phyloP scores from a whole-genome alignment of 2,888 invertebrate genomes.

The Matsumyia berberina region DNA sequence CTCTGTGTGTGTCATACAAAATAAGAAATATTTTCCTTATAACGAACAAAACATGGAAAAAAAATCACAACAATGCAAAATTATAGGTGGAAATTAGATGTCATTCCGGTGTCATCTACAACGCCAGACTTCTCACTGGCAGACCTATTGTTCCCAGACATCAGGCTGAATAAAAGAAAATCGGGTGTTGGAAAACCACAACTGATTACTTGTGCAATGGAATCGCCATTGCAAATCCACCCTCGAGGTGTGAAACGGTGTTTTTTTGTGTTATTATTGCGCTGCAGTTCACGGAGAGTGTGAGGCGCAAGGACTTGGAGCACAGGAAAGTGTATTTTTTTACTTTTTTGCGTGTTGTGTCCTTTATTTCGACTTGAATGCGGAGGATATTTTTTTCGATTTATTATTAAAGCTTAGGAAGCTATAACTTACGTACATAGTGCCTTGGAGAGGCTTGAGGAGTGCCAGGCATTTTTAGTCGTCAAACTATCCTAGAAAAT shows the following conservation, averaged over 20 bases:
- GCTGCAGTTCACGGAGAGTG: slow-evolving; percentile 41
- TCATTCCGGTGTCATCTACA: slow-evolving; percentile 75
- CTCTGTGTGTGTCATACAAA: slow-evolving; percentile 48
- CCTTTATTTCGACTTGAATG: background rate
- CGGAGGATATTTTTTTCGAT: slow-evolving; percentile 12
- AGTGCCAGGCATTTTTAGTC: no score
- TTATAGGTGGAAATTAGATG: slow-evolving; percentile 76
- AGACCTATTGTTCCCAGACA: slow-evolving; percentile 70
- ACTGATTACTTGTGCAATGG: slow-evolving; percentile 71
- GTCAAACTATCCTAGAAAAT: no score
- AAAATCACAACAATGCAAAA: slow-evolving; percentile 66
- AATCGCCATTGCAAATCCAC: slow-evolving; percentile 65
- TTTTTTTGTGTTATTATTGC: slow-evolving; percentile 48
- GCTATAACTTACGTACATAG: no score
- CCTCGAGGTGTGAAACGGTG: slow-evolving; percentile 69
- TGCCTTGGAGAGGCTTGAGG: no score
- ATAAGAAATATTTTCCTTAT: slow-evolving; percentile 23
- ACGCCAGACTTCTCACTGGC: slow-evolving; percentile 68
- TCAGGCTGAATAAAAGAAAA: slow-evolving; percentile 58
- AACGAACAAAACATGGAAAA: slow-evolving; percentile 20
- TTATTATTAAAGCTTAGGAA: no score
- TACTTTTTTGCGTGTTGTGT: background rate
- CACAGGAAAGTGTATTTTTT: background rate
- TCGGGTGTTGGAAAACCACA: slow-evolving; percentile 60
- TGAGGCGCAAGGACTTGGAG: background rate